Evolutionary conservation across 1,140 invertebrate species (phyloP), one percentile per base, ranked within the genome.

Genomic region (Achroia grisella): DNA sequence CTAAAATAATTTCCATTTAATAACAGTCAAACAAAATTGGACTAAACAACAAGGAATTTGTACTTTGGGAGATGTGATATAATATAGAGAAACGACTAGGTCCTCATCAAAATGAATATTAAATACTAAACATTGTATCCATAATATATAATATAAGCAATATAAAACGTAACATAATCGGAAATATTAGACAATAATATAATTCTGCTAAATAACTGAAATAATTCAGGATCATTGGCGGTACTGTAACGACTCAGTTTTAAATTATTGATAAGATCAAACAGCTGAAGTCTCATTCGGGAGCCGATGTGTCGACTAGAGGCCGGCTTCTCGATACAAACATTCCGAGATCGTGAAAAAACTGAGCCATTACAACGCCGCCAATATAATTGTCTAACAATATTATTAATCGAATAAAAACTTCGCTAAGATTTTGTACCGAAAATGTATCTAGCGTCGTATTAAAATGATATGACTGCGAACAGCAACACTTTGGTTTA

Each of bases 31-130:
- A 87, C 78, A 84, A 87, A 87, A 87, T 87, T 87, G 83, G 81
- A 87, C 86, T 87, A 87, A 87, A 87, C 82, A 87, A 87, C 86
- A 86, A 87, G 84, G 82, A 85, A 87, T 87, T 87, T 87, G 84
- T 87, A 87, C 86, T 87, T 87, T 86, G 83, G 86, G 83, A 86
- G 72, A 84, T 85, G 84, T 86, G 79, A 86, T 86, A 87, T 86
- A 56, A 23, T 35, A 83, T 73, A 80, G 77, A 85, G 86, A 86
- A 84, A 76, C 84, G 86, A 87, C 86, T 87, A 87, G 83, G 82
- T 84, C 74, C 81, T 85, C 79, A 81, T 83, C 77, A 80, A 85
- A 57, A 85, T 81, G 76, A 81, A 82, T 71, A 74, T 82, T 80
- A 82, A 84, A 80, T 80, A 82, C 73, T 80, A 81, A 83, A 85